Percentiles rank a stretch among this genome's conserved stretches.
Conservation (phyloP, 2,113 vertebrate species). For the Cichladusa arquata region DNA sequence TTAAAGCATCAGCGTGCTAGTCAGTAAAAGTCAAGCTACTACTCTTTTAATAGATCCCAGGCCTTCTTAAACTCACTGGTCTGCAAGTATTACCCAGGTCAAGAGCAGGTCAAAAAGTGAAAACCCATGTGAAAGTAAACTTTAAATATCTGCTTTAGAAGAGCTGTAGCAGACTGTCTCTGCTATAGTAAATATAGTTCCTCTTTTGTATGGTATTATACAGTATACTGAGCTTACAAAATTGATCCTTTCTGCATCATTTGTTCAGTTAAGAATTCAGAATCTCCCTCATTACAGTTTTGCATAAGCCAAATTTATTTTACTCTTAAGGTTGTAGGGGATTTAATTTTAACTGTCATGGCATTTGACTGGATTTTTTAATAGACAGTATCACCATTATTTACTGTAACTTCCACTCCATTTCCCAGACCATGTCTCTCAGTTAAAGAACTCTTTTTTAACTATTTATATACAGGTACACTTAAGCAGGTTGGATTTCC, state of each 20-base stretch:
- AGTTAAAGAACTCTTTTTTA: background rate
- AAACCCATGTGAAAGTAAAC: conserved; percentile 85
- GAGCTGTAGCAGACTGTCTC: conserved; percentile 70
- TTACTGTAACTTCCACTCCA: background rate
- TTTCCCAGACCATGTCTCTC: background rate
- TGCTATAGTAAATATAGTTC: conserved; percentile 70
- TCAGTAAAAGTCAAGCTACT: conserved; percentile 86
- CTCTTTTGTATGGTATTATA: conserved; percentile 56
- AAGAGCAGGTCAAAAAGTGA: conserved; percentile 86
- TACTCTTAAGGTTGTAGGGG: background rate
- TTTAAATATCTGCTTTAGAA: conserved; percentile 80
- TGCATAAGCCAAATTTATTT: background rate
- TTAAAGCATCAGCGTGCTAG: conserved; percentile 87
- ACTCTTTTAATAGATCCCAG: conserved; percentile 92
- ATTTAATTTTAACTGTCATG: background rate
- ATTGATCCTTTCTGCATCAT: background rate
- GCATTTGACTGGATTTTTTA: background rate
- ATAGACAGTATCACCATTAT: background rate
- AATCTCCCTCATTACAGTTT: background rate
- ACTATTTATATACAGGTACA: background rate
- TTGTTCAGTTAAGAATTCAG: background rate
- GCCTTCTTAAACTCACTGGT: conserved; percentile 82
- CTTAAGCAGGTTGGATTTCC: background rate
- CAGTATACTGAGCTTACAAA: conserved; percentile 11
- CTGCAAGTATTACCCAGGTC: conserved; percentile 80